Evolutionary conservation across 2,888 invertebrate genomes (phyloP).

Genomic region (Heteromurus nitidus): DNA sequence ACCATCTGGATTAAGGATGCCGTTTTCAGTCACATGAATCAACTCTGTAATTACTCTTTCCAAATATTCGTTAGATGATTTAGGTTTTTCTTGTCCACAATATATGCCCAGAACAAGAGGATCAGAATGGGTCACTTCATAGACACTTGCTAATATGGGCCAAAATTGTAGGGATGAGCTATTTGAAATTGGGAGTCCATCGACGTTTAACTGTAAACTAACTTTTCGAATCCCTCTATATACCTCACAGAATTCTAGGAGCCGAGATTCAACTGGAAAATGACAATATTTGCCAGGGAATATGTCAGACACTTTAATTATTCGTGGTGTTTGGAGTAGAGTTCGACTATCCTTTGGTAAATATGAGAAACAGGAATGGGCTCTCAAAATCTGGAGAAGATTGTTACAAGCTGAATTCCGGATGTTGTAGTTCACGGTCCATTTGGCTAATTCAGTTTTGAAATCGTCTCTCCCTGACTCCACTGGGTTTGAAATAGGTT

Average conservation of each 20-base stretch:
- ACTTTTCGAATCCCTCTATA: neutral
- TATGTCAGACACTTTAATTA: neutral
- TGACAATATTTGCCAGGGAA: conserved; percentile 2
- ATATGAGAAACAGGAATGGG: neutral
- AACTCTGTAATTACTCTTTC: neutral
- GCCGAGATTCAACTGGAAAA: neutral
- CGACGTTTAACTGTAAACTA: conserved; percentile 5
- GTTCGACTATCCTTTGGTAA: neutral
- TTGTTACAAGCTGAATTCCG: no score
- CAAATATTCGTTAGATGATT: neutral
- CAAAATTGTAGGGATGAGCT: conserved; percentile 15
- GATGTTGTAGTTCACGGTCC: neutral
- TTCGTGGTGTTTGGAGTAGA: neutral
- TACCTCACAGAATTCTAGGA: neutral
- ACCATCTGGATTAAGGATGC: neutral
- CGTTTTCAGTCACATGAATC: neutral
- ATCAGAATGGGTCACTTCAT: neutral
- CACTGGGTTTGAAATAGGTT: neutral
- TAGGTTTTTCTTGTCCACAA: conserved; percentile 9
- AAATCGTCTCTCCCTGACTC: no score
- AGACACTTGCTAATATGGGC: conserved; percentile 9
- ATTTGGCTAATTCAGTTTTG: neutral
- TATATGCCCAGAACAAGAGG: neutral
- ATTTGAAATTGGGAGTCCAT: conserved; percentile 17
- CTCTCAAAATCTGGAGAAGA: neutral